Conservation (phyloP, 2,888 invertebrate genomes). For the Craniophora ligustri region DNA sequence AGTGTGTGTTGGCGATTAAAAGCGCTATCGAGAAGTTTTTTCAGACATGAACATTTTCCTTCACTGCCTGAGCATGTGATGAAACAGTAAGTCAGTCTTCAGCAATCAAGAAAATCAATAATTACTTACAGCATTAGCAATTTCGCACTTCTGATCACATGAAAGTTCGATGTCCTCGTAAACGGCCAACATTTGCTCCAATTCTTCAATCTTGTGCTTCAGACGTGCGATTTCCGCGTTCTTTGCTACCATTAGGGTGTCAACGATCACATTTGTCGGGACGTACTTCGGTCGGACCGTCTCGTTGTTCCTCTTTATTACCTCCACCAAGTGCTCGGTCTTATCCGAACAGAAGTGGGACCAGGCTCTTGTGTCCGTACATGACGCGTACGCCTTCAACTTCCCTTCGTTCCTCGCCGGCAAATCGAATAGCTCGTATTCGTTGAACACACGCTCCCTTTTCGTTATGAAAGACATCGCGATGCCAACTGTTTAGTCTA, state of each 20-base stretch:
- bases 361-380: slow-evolving; percentile 89
- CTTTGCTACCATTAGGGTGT: slow-evolving; percentile 81
- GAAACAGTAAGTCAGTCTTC: too few relatives aligned
- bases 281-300: slow-evolving; percentile 76
- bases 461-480: slow-evolving; percentile 85
- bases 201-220: slow-evolving; percentile 81
- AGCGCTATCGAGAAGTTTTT: too few relatives aligned
- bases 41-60: too few relatives aligned
- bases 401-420: slow-evolving; percentile 87
- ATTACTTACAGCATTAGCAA: slow-evolving; percentile 76
- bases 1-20: too few relatives aligned
- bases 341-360: slow-evolving; percentile 86
- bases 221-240: slow-evolving; percentile 85
- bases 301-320: slow-evolving; percentile 83
- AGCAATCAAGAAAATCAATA: neutral
- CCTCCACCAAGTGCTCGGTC: slow-evolving; percentile 87
- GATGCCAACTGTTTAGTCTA: slow-evolving; percentile 59
- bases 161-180: slow-evolving; percentile 82
- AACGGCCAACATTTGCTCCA: slow-evolving; percentile 78
- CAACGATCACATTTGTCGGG: slow-evolving; percentile 81
- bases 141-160: slow-evolving; percentile 80
- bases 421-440: slow-evolving; percentile 80
- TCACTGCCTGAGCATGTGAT: too few relatives aligned
- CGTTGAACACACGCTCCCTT: slow-evolving; percentile 83
- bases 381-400: slow-evolving; percentile 87